These are phyloP conservation scores for Allygus modestus DNA, from an alignment of 2,888 invertebrate species.

Conservation along the genomic window DNA sequence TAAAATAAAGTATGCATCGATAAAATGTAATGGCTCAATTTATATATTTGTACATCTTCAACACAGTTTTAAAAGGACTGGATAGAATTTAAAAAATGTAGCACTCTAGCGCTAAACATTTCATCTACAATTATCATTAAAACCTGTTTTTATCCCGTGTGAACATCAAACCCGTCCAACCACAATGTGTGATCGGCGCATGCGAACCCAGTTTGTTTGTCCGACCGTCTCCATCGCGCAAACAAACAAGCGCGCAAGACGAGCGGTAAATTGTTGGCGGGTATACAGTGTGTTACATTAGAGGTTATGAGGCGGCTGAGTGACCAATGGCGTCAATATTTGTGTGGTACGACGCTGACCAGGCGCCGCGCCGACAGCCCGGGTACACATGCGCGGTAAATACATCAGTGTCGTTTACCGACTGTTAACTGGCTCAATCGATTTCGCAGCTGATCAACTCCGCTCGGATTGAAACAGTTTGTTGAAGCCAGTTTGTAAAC, in stretches of 20 bases:
- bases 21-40: too few species aligned
- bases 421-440: neutral
- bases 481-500: too few species aligned
- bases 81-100: too few species aligned
- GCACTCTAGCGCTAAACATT: too few species aligned
- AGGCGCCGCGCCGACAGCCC: conserved; percentile 28
- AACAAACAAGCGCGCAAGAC: conserved; percentile 29
- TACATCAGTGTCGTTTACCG: conserved; percentile 2
- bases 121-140: too few species aligned
- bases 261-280: conserved; percentile 18
- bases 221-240: neutral
- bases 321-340: conserved; percentile 49
- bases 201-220: conserved; percentile 25
- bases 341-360: neutral
- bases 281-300: conserved; percentile 35
- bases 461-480: neutral
- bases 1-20: too few species aligned
- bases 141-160: too few species aligned
- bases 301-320: conserved; percentile 39
- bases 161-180: too few species aligned
- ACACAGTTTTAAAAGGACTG: too few species aligned
- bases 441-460: conserved; percentile 4
- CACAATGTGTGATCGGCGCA: neutral
- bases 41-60: too few species aligned
- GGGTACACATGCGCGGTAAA: neutral